These are phyloP conservation scores for Adelphocoris suturalis DNA, from an alignment of 2,888 invertebrate species.

Conservation along the genomic window DNA sequence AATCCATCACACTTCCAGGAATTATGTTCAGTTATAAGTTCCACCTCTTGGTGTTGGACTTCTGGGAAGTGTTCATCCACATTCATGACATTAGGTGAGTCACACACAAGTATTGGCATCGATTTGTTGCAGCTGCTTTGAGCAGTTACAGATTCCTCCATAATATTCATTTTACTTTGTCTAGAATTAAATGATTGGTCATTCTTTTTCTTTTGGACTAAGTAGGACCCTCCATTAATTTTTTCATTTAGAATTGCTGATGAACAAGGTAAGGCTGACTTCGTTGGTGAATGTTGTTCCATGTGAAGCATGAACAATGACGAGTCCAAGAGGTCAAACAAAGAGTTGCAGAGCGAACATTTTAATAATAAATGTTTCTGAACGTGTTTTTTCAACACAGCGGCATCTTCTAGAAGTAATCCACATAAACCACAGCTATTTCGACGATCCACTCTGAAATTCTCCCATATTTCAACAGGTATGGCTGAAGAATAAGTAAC, in stretches of 20 bases:
- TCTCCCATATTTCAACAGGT: neutral
- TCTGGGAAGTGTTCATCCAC: too few relatives aligned
- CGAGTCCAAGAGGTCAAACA: neutral
- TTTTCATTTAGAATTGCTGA: neutral
- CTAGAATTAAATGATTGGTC: neutral
- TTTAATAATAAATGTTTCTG: neutral
- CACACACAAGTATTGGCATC: too few relatives aligned
- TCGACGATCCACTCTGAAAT: neutral
- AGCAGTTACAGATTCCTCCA: too few relatives aligned
- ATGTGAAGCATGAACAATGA: neutral
- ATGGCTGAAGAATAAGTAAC: neutral
- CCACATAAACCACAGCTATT: neutral
- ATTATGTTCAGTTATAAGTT: too few relatives aligned
- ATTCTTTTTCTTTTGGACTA: neutral
- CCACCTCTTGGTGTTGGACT: too few relatives aligned
- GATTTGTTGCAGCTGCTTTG: too few relatives aligned
- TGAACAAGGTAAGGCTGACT: neutral
- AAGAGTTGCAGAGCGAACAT: neutral
- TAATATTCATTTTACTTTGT: too few relatives aligned
- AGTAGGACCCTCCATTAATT: neutral
- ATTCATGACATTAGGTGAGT: too few relatives aligned
- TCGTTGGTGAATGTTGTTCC: neutral
- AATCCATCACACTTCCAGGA: too few relatives aligned
- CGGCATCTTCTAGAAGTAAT: neutral
- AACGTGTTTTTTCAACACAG: neutral